Evolutionary conservation across 2,113 vertebrate species (phyloP).

Genomic region (Craseonycteris thonglongyai): DNA sequence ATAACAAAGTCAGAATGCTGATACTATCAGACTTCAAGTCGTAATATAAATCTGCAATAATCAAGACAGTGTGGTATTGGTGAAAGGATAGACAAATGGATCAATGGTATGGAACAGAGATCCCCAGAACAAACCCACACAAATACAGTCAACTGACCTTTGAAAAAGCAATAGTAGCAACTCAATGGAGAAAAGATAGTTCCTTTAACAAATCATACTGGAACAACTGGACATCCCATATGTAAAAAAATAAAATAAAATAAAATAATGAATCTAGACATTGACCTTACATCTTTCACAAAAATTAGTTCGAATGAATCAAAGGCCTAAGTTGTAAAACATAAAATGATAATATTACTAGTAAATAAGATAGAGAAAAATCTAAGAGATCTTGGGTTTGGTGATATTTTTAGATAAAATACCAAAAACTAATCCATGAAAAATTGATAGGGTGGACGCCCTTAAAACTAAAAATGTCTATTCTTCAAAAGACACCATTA

Average conservation of each 20-base stretch:
- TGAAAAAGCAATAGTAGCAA: neutral
- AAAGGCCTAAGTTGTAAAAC: neutral
- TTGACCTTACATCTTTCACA: neutral
- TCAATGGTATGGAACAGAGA: neutral
- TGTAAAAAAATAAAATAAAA: neutral
- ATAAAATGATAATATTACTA: neutral
- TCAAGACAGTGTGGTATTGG: neutral
- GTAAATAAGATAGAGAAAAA: neutral
- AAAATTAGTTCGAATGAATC: neutral
- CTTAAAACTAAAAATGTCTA: neutral
- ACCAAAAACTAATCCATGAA: neutral
- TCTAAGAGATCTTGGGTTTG: neutral
- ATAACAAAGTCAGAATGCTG: neutral
- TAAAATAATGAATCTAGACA: neutral
- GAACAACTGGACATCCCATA: neutral
- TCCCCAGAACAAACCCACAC: neutral
- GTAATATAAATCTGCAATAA: neutral
- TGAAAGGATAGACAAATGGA: neutral
- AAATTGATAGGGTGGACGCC: neutral
- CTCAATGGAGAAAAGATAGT: neutral
- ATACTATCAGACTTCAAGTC: neutral
- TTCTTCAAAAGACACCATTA: neutral
- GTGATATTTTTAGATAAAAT: neutral
- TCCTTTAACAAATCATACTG: neutral
- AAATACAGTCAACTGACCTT: neutral